Percentiles rank a stretch among this genome's conserved stretches.
These are phyloP conservation scores for Microtus montanus DNA, from an alignment of 2,113 vertebrate genomes.

Conservation along the genomic window DNA sequence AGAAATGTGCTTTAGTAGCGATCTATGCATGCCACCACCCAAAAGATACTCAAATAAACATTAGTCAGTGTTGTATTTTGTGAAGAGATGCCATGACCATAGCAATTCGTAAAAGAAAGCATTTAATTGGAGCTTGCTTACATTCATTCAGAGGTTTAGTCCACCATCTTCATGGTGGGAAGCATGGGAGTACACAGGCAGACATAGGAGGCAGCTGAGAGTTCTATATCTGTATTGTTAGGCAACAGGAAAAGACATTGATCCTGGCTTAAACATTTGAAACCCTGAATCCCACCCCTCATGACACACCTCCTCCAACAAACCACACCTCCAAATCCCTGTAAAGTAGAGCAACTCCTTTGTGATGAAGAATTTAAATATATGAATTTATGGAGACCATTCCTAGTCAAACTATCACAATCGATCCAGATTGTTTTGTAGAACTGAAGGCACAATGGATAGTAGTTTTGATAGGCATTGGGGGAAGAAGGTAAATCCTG, in stretches of 20 bases:
- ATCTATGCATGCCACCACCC: background rate
- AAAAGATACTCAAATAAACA: background rate
- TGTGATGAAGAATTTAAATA: background rate
- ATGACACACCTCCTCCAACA: background rate
- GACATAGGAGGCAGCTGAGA: background rate
- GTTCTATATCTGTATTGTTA: no score
- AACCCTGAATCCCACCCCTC: background rate
- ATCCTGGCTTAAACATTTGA: background rate
- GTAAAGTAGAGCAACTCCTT: background rate
- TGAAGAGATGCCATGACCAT: background rate
- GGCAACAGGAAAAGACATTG: background rate
- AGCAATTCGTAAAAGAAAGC: background rate
- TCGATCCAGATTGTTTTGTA: background rate
- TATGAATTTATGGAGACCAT: background rate
- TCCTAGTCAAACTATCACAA: background rate
- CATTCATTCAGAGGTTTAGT: background rate
- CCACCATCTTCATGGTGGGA: background rate
- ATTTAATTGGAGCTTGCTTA: background rate
- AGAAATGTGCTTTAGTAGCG: background rate
- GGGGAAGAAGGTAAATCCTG: background rate
- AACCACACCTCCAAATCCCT: background rate
- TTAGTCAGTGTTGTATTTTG: no score
- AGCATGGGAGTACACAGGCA: background rate
- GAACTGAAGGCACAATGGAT: background rate
- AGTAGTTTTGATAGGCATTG: background rate